Evolutionary conservation across 23 tunicate species (phyloP), one percentile per base, ranked within the genome.

Genomic region (Ciona savignyi): DNA sequence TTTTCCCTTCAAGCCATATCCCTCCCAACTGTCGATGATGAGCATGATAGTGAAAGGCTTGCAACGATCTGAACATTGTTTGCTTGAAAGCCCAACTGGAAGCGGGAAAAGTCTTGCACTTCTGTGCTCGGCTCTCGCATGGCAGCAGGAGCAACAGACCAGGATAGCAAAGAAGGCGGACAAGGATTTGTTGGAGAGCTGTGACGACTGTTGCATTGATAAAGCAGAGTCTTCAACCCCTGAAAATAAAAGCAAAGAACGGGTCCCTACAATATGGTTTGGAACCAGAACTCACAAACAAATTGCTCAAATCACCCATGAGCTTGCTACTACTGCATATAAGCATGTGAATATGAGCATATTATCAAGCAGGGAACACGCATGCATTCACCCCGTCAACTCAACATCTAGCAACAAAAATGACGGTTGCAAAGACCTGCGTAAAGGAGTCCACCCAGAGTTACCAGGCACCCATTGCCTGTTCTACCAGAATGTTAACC

Each of bases 1-100:
- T 29, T 90, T 90, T 75, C 97, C 97, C 0, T 88, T 74, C 25
- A 83, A 83, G 51, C 97, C 97, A 27, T 90, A 90, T 75, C 90
- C 97, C 32, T 90, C 97, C 22, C 97, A 90, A 56, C 82, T 90
- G n/a, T 83, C 89, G 1, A 84, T 90, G 85, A 90, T 90, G 97
- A 90, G 82, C 33, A 78, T 33, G 77, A 83, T 90, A 23, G 79
- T 90, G 1, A 83, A 77, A 70, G 97, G 97, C 35, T 66, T 90
- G 25, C 77, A 90, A 63, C 75, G 79, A 22, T 30, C 56, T 42
- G 49, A 83, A 3, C 86, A 90, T 63, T 90, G 97, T 65, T 67
- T 90, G 25, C 78, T 90, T 34, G 97, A 90, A 74, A 90, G 97
- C 63, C 97, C 97, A 1, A 90, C 97, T 33, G 97, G 97, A 15